A percentile compares a stretch with the other conserved stretches of the same genome.
phyloP scores from a whole-genome alignment of 2,888 invertebrate species.

The Sicus ferrugineus region DNA sequence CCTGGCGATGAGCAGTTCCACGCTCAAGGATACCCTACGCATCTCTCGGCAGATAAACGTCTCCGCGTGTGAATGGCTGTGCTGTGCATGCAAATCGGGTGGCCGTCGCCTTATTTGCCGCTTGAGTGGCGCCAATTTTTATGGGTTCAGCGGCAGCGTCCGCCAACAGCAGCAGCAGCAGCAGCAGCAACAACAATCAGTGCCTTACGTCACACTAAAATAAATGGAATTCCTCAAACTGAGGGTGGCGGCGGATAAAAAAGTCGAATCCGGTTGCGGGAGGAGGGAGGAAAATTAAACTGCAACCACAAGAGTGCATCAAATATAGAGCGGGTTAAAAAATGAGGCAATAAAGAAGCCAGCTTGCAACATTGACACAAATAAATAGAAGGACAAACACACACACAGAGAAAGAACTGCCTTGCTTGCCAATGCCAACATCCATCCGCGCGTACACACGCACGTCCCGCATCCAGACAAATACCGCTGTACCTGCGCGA shows the following conservation, averaged over 20 bases:
- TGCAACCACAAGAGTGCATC: not conserved
- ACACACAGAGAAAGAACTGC: not conserved
- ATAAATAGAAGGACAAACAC: not conserved
- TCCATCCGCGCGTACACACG: not conserved
- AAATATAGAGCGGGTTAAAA: not conserved
- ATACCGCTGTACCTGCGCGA: too few relatives aligned
- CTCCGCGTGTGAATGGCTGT: not conserved
- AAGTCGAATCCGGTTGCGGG: not conserved
- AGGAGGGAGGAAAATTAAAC: not conserved
- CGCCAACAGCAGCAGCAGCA: not conserved
- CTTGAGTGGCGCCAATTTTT: slow-evolving; percentile 29
- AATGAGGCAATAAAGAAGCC: slow-evolving; percentile 3
- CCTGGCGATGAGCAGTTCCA: too few relatives aligned
- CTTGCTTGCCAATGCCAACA: not conserved
- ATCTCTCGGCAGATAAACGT: slow-evolving; percentile 4
- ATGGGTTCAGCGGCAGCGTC: slow-evolving; percentile 4
- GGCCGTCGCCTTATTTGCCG: slow-evolving; percentile 27
- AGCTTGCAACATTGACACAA: slow-evolving; percentile 6
- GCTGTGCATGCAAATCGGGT: not conserved
- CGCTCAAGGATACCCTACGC: not conserved
- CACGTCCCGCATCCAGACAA: not conserved
- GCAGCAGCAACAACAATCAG: not conserved
- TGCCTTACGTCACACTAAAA: slow-evolving; percentile 5
- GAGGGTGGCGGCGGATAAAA: not conserved
- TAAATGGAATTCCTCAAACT: slow-evolving; percentile 20